A percentile compares a stretch with the other conserved stretches of the same genome.
Conservation (phyloP, 1,140 invertebrate genomes). For the Brachionus paranguensis region DNA sequence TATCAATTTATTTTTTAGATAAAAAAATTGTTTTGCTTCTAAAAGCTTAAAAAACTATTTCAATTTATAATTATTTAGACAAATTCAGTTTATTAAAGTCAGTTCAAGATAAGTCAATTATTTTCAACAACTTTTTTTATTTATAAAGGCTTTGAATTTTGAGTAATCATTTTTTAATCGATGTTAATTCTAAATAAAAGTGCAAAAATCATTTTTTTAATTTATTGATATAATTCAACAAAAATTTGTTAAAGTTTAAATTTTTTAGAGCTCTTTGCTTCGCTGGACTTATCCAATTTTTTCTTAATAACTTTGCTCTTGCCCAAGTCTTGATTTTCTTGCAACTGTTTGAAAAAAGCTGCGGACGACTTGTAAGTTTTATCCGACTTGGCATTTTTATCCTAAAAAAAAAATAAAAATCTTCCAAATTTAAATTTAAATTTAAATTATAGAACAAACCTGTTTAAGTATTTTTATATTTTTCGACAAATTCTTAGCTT, state of each 20-base stretch:
- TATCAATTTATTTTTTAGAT: too few relatives aligned
- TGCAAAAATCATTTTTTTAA: not conserved
- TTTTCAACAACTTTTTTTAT: too few relatives aligned
- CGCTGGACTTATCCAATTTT: not conserved
- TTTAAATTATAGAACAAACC: not conserved
- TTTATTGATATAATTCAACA: not conserved
- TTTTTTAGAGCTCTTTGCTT: slow-evolving; percentile 12
- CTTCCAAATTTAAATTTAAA: not conserved
- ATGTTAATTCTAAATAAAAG: too few relatives aligned
- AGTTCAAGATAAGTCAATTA: too few relatives aligned
- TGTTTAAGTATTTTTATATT: slow-evolving; percentile 33
- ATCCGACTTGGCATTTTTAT: slow-evolving; percentile 24
- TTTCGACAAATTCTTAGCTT: slow-evolving; percentile 33
- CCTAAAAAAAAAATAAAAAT: not conserved
- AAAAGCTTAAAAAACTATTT: too few relatives aligned
- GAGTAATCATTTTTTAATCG: too few relatives aligned
- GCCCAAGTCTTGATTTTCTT: slow-evolving; percentile 29
- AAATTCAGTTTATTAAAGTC: too few relatives aligned
- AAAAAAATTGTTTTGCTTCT: too few relatives aligned
- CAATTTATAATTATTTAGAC: too few relatives aligned
- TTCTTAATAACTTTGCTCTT: not conserved
- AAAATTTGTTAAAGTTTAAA: slow-evolving; percentile 24
- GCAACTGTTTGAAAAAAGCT: slow-evolving; percentile 34
- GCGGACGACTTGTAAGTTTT: slow-evolving; percentile 28
- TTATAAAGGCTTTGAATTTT: too few relatives aligned